Conservation (phyloP, 2,888 invertebrate species). For the Lordiphosa fenestrarum region DNA sequence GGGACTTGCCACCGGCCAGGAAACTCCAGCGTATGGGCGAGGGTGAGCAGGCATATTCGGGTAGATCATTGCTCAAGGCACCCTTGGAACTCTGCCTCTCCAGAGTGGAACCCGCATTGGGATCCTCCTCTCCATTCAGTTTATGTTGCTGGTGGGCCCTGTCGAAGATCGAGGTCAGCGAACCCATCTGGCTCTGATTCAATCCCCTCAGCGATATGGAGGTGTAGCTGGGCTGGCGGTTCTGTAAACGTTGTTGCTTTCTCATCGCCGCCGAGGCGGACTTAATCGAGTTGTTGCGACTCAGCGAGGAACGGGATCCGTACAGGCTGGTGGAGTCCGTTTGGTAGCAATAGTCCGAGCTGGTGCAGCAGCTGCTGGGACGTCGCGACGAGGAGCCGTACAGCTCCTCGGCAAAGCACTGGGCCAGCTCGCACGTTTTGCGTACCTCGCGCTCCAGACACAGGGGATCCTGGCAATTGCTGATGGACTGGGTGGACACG, state of each 20-base stretch:
- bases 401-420: slow-evolving; percentile 79
- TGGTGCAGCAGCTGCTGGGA: slow-evolving; percentile 79
- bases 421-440: slow-evolving; percentile 77
- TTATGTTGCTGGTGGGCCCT: slow-evolving; percentile 71
- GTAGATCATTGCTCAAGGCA: slow-evolving; percentile 76
- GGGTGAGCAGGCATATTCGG: slow-evolving; percentile 80
- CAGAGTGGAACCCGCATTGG: slow-evolving; percentile 65
- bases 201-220: slow-evolving; percentile 78
- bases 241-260: slow-evolving; percentile 73
- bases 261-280: slow-evolving; percentile 77
- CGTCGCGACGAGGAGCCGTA: slow-evolving; percentile 77
- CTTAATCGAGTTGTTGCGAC: slow-evolving; percentile 79
- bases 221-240: slow-evolving; percentile 78
- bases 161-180: slow-evolving; percentile 79
- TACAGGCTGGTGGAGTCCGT: slow-evolving; percentile 80
- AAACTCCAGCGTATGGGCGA: slow-evolving; percentile 81
- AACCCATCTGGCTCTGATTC: slow-evolving; percentile 77
- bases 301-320: slow-evolving; percentile 79
- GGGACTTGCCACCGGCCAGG: slow-evolving; percentile 78
- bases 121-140: slow-evolving; percentile 26
- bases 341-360: slow-evolving; percentile 80
- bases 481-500: slow-evolving; percentile 65
- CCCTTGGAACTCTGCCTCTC: slow-evolving; percentile 78
- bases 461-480: slow-evolving; percentile 73
- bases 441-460: slow-evolving; percentile 79